phyloP scores from a whole-genome alignment of 2,888 invertebrate species.

The Drosophila percnosoma region DNA sequence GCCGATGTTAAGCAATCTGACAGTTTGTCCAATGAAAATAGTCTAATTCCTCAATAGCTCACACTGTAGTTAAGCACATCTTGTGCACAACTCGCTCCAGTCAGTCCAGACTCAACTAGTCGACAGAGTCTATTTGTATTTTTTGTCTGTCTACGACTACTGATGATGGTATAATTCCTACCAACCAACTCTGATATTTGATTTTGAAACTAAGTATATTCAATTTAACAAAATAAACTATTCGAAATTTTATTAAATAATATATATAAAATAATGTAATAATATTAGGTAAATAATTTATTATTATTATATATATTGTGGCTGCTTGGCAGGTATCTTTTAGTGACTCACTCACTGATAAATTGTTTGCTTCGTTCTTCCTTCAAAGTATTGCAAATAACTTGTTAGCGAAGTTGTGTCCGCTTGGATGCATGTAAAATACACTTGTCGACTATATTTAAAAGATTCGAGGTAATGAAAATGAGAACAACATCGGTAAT shows the following conservation, averaged over 20 bases:
- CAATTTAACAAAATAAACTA: background rate
- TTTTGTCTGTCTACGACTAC: background rate
- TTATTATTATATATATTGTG: too few relatives aligned
- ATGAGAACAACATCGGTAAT: background rate
- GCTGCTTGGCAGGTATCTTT: too few relatives aligned
- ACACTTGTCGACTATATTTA: background rate
- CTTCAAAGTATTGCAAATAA: too few relatives aligned
- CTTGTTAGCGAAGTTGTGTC: background rate
- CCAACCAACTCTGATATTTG: background rate
- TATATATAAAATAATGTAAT: too few relatives aligned
- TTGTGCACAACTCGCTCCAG: background rate
- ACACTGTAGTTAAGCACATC: background rate
- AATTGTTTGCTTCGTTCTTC: too few relatives aligned
- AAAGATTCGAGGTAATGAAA: background rate
- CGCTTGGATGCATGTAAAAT: background rate
- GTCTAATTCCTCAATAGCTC: background rate
- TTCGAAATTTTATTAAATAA: background rate
- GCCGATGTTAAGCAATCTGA: constrained; percentile 6
- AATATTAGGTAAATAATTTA: too few relatives aligned
- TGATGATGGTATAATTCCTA: background rate
- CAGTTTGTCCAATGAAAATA: background rate
- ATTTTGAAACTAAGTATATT: background rate
- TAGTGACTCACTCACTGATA: too few relatives aligned
- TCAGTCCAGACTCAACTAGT: too few relatives aligned
- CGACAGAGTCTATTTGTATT: background rate